Evolutionary conservation across 1,140 invertebrate species (phyloP), one percentile per base, ranked within the genome.

Genomic region (Dendrolimus punctatus): DNA sequence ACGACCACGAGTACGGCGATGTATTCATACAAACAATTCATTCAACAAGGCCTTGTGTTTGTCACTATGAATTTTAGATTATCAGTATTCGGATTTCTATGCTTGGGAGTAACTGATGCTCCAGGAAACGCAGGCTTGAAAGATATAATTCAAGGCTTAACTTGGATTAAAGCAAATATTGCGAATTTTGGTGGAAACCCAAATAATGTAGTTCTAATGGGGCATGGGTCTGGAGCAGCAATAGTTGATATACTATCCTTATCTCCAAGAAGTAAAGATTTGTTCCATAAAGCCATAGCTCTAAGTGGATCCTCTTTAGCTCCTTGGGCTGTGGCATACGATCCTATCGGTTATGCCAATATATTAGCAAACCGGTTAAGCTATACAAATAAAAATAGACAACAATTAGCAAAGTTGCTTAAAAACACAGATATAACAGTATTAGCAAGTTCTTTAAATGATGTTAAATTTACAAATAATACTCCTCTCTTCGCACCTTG

Each of bases 111-210:
- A 42, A 57, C 80, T 4, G 70, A 85, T 49, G 86, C 88, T 6
- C 88, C 90, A 2, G 92, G 91, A 5, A 93, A 93, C 62, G 86
- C 88, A 55, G 91, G 91, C 8, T 64, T 93, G 10, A 90, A 90
- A 73, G 93, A 94, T 64, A 88, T 92, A 60, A 86, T 92, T 4
- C 70, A 83, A 46, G 91, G 89, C 4, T 68, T 94, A 8, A 76
- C 85, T 57, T 94, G 92, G 92, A 86, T 94, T 3, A 68, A 89
- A 54, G 67, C 87, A 5, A 91, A 93, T 56, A 92, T 93, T 49
- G 78, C 57, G 2, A 62, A 68, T 4, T 94, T 93, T 68, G 92
- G 92, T 39, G 93, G 92, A 5, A 89, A 95, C 77, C 88, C 90
- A 0, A 85, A 88, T 10, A 81, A 83, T 48, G 88, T 94, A 0